Conservation (phyloP, 2,113 vertebrate species). For the Sinocyclocheilus anshuiensis region DNA sequence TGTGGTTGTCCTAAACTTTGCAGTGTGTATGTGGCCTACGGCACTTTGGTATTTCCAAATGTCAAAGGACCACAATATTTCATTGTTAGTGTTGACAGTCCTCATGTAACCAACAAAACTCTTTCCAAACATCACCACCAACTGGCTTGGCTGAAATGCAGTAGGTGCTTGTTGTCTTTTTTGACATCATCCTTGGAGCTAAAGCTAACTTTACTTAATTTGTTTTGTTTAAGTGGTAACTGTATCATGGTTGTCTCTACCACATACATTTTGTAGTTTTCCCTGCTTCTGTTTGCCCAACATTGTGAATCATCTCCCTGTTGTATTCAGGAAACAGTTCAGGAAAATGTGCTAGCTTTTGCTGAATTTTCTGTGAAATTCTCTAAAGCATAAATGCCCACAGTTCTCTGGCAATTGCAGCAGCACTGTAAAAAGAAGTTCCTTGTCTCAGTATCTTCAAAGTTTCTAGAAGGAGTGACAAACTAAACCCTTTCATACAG, state of each 20-base stretch:
- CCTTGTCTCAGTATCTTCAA: not conserved
- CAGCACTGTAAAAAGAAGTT: not conserved
- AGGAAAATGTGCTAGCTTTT: conserved; percentile 18
- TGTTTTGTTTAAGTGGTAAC: not conserved
- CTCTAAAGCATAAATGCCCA: conserved; percentile 2
- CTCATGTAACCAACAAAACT: not conserved
- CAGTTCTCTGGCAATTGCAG: not conserved
- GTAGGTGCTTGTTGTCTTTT: not conserved
- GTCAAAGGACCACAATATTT: no score
- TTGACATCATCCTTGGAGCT: conserved; percentile 16
- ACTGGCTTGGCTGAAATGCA: not conserved
- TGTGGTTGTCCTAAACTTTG: not conserved
- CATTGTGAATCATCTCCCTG: not conserved
- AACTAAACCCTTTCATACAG: not conserved
- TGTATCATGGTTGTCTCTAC: not conserved
- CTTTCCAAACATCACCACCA: not conserved
- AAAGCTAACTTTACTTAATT: not conserved
- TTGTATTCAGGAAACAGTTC: not conserved
- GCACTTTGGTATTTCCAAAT: not conserved
- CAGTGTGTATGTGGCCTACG: not conserved
- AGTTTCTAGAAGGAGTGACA: not conserved
- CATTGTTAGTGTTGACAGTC: not conserved
- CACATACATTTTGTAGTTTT: not conserved
- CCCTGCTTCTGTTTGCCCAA: not conserved
- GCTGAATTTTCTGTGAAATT: conserved; percentile 1